Evolutionary conservation across 2,113 vertebrate genomes (phyloP).

Genomic region (Nicator chloris): DNA sequence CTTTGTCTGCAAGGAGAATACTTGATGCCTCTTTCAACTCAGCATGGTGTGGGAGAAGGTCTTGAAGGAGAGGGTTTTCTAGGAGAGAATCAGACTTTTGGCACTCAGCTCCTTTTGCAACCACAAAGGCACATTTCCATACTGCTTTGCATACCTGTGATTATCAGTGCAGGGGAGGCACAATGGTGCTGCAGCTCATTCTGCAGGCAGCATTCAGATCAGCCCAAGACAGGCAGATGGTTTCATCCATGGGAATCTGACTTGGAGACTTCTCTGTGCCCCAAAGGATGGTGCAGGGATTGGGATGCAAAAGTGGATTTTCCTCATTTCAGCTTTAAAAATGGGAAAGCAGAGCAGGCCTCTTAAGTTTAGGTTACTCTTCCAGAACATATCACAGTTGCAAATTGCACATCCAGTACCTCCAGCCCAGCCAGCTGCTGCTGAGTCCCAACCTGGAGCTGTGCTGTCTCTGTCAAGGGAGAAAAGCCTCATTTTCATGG

Average conservation of each 20-base stretch:
- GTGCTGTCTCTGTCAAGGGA: not conserved
- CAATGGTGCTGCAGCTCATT: not conserved
- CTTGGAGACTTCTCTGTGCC: not conserved
- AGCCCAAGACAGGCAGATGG: not conserved
- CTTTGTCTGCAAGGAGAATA: not conserved
- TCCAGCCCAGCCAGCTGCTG: not conserved
- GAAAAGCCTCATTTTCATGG: not conserved
- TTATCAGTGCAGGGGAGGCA: not conserved
- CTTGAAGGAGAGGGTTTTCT: not conserved
- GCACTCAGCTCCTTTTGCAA: not conserved
- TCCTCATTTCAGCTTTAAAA: not conserved
- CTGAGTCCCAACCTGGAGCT: not conserved
- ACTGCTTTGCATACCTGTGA: not conserved
- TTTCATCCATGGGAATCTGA: not conserved
- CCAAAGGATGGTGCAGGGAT: not conserved
- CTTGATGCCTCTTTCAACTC: not conserved
- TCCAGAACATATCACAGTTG: not conserved
- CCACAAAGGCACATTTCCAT: not conserved
- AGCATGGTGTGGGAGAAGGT: not conserved
- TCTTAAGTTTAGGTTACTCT: not conserved
- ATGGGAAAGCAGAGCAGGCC: not conserved
- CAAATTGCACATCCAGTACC: not conserved
- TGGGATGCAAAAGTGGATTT: not conserved
- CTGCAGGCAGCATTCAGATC: not conserved
- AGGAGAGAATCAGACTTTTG: not conserved